phyloP scores from a whole-genome alignment of 2,797 vertebrate species.

The Sebastiscus albofasciatus region DNA sequence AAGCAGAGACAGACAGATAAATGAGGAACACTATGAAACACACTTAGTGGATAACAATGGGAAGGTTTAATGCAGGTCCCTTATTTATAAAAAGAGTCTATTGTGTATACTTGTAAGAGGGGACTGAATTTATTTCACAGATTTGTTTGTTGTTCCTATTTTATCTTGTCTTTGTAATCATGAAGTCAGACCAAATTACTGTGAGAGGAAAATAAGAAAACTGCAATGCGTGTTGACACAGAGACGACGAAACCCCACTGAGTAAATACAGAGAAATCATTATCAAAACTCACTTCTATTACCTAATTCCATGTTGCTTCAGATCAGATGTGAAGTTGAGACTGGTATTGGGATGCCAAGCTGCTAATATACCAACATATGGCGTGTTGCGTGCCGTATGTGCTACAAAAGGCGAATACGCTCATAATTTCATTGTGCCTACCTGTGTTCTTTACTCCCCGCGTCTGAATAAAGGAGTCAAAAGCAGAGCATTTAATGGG shows the following conservation, averaged over 20 bases:
- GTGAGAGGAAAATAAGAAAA: conserved; percentile 1
- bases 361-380: conserved; percentile 7
- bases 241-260: not conserved
- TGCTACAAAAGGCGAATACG: not conserved
- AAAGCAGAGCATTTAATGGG: conserved; percentile 77
- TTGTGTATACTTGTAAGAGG: not conserved
- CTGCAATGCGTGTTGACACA: not conserved
- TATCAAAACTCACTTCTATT: not conserved
- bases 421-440: conserved; percentile 2
- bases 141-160: not conserved
- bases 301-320: not conserved
- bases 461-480: conserved; percentile 73
- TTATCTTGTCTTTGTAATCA: conserved; percentile 15
- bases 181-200: conserved; percentile 15
- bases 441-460: conserved; percentile 52
- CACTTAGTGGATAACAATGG: conserved; percentile 40
- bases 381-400: not conserved
- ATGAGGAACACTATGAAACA: conserved; percentile 34
- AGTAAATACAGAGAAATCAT: not conserved
- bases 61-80: conserved; percentile 33
- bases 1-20: conserved; percentile 55
- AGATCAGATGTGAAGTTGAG: not conserved
- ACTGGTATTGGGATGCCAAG: not conserved
- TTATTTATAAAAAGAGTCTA: conserved; percentile 27
- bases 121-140: conserved; percentile 16